Conservation (phyloP, 2,797 vertebrate species). For the Cuculus canorus region DNA sequence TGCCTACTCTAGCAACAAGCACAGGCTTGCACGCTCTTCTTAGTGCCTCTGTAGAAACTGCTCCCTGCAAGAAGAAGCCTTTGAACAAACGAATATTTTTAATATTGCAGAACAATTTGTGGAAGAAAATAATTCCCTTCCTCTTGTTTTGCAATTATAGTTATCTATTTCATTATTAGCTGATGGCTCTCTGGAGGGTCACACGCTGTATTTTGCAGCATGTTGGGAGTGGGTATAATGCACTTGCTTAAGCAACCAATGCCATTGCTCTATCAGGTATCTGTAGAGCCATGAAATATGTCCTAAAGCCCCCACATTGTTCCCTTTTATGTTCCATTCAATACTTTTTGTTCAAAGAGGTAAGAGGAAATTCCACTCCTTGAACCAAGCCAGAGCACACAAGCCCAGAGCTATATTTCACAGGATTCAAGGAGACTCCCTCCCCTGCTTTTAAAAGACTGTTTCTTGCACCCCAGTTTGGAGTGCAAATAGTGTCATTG, state of each 20-base stretch:
- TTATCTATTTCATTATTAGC: conserved; percentile 43
- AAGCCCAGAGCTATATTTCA: not conserved
- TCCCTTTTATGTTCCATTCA: not conserved
- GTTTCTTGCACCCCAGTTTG: not conserved
- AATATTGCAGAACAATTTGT: not conserved
- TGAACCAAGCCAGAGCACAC: not conserved
- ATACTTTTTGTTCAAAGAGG: not conserved
- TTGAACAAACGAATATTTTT: not conserved
- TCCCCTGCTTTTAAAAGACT: not conserved
- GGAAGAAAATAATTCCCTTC: conserved; percentile 15
- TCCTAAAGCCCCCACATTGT: not conserved
- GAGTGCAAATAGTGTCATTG: fast-evolving
- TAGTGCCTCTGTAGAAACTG: not conserved
- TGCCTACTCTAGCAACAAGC: not conserved
- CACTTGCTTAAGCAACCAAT: not conserved
- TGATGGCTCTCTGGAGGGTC: not conserved
- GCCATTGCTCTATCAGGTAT: not conserved
- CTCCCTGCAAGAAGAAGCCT: not conserved
- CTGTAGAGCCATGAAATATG: not conserved
- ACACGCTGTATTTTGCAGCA: not conserved
- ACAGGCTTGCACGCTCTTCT: not conserved
- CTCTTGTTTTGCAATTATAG: conserved; percentile 14
- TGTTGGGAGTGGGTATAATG: not conserved
- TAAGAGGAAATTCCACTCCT: not conserved
- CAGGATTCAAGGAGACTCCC: not conserved